phyloP scores from a whole-genome alignment of 1,140 invertebrate genomes.

The Drosophila grimshawi region DNA sequence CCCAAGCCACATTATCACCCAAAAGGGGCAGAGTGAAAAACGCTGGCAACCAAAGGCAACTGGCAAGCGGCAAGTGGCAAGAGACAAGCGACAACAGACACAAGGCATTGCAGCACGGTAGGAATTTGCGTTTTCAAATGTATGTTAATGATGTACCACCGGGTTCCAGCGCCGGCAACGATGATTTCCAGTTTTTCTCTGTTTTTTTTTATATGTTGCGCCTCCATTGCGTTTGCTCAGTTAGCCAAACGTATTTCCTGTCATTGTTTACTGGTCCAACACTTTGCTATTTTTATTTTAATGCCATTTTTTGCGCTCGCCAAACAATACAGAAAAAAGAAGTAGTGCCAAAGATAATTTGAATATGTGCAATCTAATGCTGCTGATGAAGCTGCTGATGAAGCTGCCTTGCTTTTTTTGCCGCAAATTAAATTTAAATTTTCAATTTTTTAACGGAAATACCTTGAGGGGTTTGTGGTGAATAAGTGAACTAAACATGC shows the following conservation, averaged over 20 bases:
- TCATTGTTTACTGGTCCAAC: slow-evolving; percentile 54
- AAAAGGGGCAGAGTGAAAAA: neutral
- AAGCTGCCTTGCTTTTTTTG: slow-evolving; percentile 25
- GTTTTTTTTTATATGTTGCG: neutral
- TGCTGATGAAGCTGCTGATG: slow-evolving; percentile 48
- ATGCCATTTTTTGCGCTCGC: slow-evolving; percentile 53
- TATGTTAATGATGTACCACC: slow-evolving; percentile 75
- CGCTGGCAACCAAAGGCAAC: neutral
- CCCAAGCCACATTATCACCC: slow-evolving; percentile 47
- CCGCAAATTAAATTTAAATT: slow-evolving; percentile 75
- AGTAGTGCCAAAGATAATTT: slow-evolving; percentile 45
- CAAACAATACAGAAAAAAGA: slow-evolving; percentile 5
- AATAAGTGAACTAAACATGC: neutral
- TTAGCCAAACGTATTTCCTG: slow-evolving; percentile 75
- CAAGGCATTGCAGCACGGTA: slow-evolving; percentile 32
- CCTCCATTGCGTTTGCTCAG: slow-evolving; percentile 26
- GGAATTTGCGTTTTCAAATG: slow-evolving; percentile 79
- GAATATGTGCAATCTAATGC: slow-evolving; percentile 79
- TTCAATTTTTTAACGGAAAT: slow-evolving; percentile 65
- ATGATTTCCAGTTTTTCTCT: slow-evolving; percentile 71
- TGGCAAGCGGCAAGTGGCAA: neutral
- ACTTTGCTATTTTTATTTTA: slow-evolving; percentile 76
- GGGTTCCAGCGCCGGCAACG: slow-evolving; percentile 26
- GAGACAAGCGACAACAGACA: neutral
- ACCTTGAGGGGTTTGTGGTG: slow-evolving; percentile 20